Conservation (phyloP, 2,888 invertebrate species). For the Patella ulyssiponensis region DNA sequence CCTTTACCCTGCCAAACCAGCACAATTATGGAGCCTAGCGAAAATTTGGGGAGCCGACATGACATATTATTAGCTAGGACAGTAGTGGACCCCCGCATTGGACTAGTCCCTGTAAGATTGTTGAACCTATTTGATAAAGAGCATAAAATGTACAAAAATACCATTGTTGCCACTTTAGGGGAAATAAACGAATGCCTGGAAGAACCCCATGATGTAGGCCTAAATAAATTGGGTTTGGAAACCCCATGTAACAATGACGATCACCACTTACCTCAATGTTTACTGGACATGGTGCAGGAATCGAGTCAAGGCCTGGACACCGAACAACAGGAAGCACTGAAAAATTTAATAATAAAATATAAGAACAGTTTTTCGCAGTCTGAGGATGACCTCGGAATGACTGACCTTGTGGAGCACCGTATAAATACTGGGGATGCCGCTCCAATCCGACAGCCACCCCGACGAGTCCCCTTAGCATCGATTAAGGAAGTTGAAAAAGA, state of each 20-base stretch:
- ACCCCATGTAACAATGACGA: not conserved
- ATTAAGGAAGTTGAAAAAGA: not conserved
- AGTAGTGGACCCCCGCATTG: not conserved
- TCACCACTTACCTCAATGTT: not conserved
- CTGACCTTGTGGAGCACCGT: conserved; percentile 8
- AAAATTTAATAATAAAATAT: conserved; percentile 9
- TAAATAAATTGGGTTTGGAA: not conserved
- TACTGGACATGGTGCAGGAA: not conserved
- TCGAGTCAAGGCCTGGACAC: not conserved
- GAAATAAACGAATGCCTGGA: too few species aligned
- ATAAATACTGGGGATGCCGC: not conserved
- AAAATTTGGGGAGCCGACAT: not conserved
- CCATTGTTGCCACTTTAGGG: not conserved
- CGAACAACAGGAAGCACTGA: not conserved
- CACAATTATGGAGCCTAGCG: not conserved
- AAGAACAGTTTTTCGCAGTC: not conserved
- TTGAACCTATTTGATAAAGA: not conserved
- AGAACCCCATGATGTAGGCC: not conserved
- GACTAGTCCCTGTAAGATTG: not conserved
- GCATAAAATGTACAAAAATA: not conserved
- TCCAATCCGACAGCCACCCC: not conserved
- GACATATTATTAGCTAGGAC: conserved; percentile 2
- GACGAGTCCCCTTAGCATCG: not conserved
- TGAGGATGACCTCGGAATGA: conserved; percentile 1
- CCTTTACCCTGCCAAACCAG: not conserved